Evolutionary conservation across 2,797 vertebrate species (phyloP).

Genomic region (Avahi laniger): DNA sequence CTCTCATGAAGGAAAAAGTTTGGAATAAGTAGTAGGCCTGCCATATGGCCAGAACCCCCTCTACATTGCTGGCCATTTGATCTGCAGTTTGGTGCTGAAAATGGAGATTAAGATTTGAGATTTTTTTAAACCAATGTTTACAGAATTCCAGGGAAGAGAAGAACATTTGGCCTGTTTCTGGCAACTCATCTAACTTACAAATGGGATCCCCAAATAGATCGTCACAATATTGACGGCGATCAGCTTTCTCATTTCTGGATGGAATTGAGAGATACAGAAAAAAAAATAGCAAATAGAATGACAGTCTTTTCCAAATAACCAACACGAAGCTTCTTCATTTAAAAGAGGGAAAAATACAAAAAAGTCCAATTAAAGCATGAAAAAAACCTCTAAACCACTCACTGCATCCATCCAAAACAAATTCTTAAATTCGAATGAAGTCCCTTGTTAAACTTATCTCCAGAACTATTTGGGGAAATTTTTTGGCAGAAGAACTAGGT

Average conservation of each 20-base stretch:
- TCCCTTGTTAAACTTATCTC: background rate
- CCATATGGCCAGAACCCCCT: background rate
- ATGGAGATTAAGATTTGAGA: background rate
- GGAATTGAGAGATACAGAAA: background rate
- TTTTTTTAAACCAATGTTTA: constrained; percentile 18
- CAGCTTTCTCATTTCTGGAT: background rate
- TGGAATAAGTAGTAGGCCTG: background rate
- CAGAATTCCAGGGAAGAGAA: background rate
- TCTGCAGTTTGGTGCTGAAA: background rate
- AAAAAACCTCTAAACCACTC: background rate
- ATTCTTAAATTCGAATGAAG: background rate
- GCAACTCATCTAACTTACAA: background rate
- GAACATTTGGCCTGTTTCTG: background rate
- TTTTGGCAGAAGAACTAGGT: background rate
- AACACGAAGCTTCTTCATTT: background rate
- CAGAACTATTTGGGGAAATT: background rate
- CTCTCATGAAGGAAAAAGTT: background rate
- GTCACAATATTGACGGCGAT: background rate
- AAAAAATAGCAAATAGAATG: background rate
- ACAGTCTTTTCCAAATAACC: background rate
- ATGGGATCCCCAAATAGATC: background rate
- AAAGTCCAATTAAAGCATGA: background rate
- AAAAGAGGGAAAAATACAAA: background rate
- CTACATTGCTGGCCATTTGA: background rate
- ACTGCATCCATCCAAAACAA: background rate